Conservation (phyloP, 2,888 invertebrate species). For the Scaeva pyrastri region DNA sequence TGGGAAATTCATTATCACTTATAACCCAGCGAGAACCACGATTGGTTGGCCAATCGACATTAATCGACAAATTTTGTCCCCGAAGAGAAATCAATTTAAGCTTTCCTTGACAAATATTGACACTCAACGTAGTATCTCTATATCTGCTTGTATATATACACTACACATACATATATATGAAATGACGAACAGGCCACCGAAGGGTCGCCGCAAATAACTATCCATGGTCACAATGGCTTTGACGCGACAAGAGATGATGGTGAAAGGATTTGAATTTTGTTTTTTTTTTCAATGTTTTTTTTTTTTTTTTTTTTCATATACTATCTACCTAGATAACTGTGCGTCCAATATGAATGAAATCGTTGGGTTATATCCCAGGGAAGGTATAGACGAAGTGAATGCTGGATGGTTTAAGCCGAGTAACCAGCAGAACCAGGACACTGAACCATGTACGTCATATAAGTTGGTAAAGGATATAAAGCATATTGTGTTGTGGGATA, state of each 20-base stretch:
- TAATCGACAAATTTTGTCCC: slow-evolving; percentile 49
- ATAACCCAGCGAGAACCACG: slow-evolving; percentile 17
- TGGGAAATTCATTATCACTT: slow-evolving; percentile 33
- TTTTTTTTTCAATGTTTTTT: slow-evolving; percentile 32
- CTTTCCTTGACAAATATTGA: slow-evolving; percentile 68
- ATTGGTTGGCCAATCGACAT: slow-evolving; percentile 50
- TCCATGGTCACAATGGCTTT: slow-evolving; percentile 64
- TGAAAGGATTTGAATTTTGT: slow-evolving; percentile 38
- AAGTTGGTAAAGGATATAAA: background rate
- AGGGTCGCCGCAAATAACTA: slow-evolving; percentile 58
- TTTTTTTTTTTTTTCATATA: slow-evolving; percentile 20
- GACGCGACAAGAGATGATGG: slow-evolving; percentile 36
- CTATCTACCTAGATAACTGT: background rate
- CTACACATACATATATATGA: background rate
- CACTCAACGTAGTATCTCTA: slow-evolving; percentile 34
- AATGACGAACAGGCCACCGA: slow-evolving; percentile 53
- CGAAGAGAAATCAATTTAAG: slow-evolving; percentile 69
- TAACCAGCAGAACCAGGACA: slow-evolving; percentile 1
- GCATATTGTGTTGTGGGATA: slow-evolving; percentile 4
- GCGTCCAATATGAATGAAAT: slow-evolving; percentile 27
- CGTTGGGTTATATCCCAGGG: slow-evolving; percentile 12
- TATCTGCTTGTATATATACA: no score
- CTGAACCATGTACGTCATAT: slow-evolving; percentile 1
- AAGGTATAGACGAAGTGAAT: background rate
- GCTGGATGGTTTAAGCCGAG: background rate